Percentiles rank a stretch among this genome's conserved stretches.
Conservation (phyloP, 92 coral and sea anemone species). For the Palythoa grandis region DNA sequence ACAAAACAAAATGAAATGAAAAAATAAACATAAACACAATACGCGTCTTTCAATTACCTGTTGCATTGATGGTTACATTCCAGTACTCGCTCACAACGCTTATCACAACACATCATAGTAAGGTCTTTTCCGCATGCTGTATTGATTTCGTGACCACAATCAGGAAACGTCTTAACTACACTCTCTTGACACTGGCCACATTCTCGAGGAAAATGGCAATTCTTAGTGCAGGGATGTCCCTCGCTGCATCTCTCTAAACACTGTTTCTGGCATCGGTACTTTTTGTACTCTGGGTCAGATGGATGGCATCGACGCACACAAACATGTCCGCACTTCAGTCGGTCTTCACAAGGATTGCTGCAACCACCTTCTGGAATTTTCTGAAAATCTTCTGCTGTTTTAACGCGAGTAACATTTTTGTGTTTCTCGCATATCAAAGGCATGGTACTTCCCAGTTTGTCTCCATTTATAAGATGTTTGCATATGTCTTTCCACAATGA, state of each 20-base stretch:
- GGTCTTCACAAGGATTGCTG: constrained; percentile 44
- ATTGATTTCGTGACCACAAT: constrained; percentile 58
- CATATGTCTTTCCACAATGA: too few species aligned
- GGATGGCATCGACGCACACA: constrained; percentile 63
- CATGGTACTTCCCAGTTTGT: too few species aligned
- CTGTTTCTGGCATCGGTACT: constrained; percentile 36
- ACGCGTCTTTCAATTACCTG: neutral
- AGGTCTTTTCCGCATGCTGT: constrained; percentile 41
- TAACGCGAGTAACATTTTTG: constrained; percentile 40
- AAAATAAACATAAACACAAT: neutral
- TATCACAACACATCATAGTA: constrained; percentile 10
- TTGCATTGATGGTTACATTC: constrained; percentile 52
- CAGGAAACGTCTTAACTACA: constrained; percentile 46
- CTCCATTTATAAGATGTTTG: too few species aligned
- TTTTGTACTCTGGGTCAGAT: constrained; percentile 43
- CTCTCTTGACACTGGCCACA: constrained; percentile 53
- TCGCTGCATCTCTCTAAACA: constrained; percentile 40
- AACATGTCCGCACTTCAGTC: constrained; percentile 67
- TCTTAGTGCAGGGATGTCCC: constrained; percentile 63
- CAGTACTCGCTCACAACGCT: constrained; percentile 45
- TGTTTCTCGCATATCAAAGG: too few species aligned
- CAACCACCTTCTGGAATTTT: constrained; percentile 59
- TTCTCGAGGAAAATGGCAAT: constrained; percentile 54
- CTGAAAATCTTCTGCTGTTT: constrained; percentile 50
- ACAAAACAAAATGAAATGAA: too few species aligned